Evolutionary conservation across 2,888 invertebrate species (phyloP), one percentile per base, ranked within the genome.

Genomic region (Pristionchus exspectatus): DNA sequence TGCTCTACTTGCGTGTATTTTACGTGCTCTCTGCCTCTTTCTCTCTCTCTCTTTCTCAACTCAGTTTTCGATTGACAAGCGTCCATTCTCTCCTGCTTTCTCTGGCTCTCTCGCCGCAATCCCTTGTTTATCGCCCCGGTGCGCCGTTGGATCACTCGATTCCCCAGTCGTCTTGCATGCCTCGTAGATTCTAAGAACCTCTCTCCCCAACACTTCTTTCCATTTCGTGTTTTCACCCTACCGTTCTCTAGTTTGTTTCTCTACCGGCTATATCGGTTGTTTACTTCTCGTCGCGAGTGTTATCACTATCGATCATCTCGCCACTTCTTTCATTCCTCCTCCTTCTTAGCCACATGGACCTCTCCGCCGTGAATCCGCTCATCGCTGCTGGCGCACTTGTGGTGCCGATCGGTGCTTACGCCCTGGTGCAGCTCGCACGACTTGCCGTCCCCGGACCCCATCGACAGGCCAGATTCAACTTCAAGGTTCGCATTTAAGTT

Each of bases 361-460:
- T 74, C 33, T 74, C 63, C 27, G n/a, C 89, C 21, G 44, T 88
- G 24, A 38, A 50, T 50, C 91, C 92, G n/a, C 44, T 90, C 24
- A 91, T 50, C 44, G 44, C 90, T 9, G 66, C 90, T 54, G 91
- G 89, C 87, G 91, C 90, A n/a, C 91, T 84, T n/a, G 38, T 90
- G 18, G 87, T 84, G 56, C 91, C 92, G 24, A 30, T 91, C 30
- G 92, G 92, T 24, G 66, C 91, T 33, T 92, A 91, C 81, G 92
- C 91, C 21, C 72, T 90, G 14, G 87, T 83, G 66, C 77, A 90
- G 74, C 87, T 92, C 7, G 77, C 90, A n/a, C 87, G 87, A 66
- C 90, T 83, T 72, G 81, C 91, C 81, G 90, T 94, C 21, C 94
- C 94, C 56, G 94, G 94, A 44, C 93, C 94, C 1, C 93, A 94